These are phyloP conservation scores for Spinus pinus DNA, from an alignment of 2,797 vertebrate species.

Conservation along the genomic window DNA sequence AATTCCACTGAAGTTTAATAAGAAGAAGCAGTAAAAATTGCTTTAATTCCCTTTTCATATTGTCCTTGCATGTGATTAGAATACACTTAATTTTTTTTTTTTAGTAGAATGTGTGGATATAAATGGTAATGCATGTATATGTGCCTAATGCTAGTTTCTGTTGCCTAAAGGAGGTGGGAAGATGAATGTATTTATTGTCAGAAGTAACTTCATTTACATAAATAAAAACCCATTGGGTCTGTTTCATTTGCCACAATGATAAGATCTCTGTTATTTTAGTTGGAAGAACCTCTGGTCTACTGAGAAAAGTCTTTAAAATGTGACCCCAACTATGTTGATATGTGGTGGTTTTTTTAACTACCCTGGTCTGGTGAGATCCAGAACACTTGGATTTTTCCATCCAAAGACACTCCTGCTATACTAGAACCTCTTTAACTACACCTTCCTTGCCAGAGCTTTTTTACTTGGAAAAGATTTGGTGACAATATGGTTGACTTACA, in stretches of 20 bases:
- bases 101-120: not conserved
- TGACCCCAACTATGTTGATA: not conserved
- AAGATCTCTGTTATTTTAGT: not conserved
- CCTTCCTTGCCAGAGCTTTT: not conserved
- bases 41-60: not conserved
- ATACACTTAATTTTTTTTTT: not conserved
- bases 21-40: not conserved
- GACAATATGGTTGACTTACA: not conserved
- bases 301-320: not conserved
- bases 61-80: not conserved
- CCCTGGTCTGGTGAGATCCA: not conserved
- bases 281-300: not conserved
- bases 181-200: not conserved
- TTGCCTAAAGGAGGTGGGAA: not conserved
- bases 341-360: accelerated
- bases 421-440: not conserved
- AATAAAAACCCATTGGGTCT: not conserved
- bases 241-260: not conserved
- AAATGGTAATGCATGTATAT: not conserved
- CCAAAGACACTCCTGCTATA: not conserved
- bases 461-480: not conserved
- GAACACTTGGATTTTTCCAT: not conserved
- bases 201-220: not conserved
- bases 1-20: not conserved
- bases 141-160: not conserved